Percentiles rank a stretch among this genome's conserved stretches.
Conservation (phyloP, 2,888 invertebrate species). For the Lissocephala sabroskyi region DNA sequence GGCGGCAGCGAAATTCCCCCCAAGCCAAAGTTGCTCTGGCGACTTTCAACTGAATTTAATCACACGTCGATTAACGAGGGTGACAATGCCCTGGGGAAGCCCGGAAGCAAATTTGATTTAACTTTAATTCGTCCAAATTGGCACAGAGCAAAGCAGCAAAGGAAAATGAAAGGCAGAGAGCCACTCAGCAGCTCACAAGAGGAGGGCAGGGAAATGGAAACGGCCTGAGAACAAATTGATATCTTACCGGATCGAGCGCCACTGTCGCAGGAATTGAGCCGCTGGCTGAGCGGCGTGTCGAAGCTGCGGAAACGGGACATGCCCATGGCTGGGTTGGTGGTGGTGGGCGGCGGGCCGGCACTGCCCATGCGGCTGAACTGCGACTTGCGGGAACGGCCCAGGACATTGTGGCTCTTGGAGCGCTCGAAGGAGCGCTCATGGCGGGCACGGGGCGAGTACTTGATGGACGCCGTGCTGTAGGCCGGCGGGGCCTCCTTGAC, state of each 20-base stretch:
- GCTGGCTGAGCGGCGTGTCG: conserved; percentile 74
- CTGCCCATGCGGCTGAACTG: conserved; percentile 73
- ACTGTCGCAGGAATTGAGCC: conserved; percentile 73
- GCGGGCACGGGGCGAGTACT: conserved; percentile 54
- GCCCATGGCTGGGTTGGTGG: conserved; percentile 54
- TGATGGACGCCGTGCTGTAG: conserved; percentile 33
- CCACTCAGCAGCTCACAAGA: too few relatives aligned
- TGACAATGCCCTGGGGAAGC: too few relatives aligned
- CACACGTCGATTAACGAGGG: too few relatives aligned
- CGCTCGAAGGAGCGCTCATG: conserved; percentile 65
- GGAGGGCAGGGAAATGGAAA: too few relatives aligned
- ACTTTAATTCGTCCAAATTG: too few relatives aligned
- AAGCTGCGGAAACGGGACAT: conserved; percentile 79
- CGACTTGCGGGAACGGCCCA: conserved; percentile 74
- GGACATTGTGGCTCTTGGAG: conserved; percentile 59
- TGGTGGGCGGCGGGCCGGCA: conserved; percentile 22
- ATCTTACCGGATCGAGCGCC: conserved; percentile 72
- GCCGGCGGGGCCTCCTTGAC: conserved; percentile 69
- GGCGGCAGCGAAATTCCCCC: too few relatives aligned
- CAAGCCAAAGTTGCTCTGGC: too few relatives aligned
- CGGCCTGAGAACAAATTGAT: too few relatives aligned
- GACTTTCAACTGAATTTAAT: too few relatives aligned
- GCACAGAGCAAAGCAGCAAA: not conserved
- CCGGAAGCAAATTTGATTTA: too few relatives aligned
- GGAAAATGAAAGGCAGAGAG: not conserved